Conservation (phyloP, 2,888 invertebrate genomes). For the Lepetodrilus schrolli region DNA sequence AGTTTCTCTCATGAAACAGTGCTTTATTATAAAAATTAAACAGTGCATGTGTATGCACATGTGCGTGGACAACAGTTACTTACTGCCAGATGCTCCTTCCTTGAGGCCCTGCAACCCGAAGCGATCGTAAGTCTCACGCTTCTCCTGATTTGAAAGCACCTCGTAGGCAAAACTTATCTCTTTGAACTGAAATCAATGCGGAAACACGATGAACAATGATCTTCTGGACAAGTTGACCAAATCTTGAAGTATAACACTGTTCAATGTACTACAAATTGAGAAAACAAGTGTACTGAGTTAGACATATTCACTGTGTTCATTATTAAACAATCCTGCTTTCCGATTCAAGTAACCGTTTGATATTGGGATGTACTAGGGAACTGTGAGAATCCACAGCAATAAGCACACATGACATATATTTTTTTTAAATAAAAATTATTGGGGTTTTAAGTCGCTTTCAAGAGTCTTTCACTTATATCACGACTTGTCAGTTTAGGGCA, state of each 20-base stretch:
- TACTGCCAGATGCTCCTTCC: slow-evolving; percentile 80
- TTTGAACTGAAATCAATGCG: slow-evolving; percentile 82
- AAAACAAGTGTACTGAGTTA: too few species aligned
- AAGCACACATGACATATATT: not conserved
- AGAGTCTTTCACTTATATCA: too few species aligned
- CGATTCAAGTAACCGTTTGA: too few species aligned
- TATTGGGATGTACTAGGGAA: too few species aligned
- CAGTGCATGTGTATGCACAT: too few species aligned
- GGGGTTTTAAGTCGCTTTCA: too few species aligned
- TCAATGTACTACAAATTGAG: not conserved
- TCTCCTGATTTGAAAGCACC: slow-evolving; percentile 90
- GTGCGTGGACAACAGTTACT: too few species aligned
- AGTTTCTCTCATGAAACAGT: not conserved
- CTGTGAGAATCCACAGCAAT: not conserved
- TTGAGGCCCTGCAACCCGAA: slow-evolving; percentile 91
- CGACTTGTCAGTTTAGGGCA: too few species aligned
- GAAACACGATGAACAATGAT: too few species aligned
- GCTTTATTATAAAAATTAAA: not conserved
- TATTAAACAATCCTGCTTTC: too few species aligned
- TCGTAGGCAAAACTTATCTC: slow-evolving; percentile 97
- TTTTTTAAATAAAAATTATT: not conserved
- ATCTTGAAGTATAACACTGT: not conserved
- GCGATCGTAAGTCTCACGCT: slow-evolving; percentile 88
- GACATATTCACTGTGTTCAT: too few species aligned
- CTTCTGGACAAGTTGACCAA: too few species aligned